A percentile compares a stretch with the other conserved stretches of the same genome.
These are phyloP conservation scores for Vandiemenella viatica DNA, from an alignment of 2,888 invertebrate species.

Conservation along the genomic window DNA sequence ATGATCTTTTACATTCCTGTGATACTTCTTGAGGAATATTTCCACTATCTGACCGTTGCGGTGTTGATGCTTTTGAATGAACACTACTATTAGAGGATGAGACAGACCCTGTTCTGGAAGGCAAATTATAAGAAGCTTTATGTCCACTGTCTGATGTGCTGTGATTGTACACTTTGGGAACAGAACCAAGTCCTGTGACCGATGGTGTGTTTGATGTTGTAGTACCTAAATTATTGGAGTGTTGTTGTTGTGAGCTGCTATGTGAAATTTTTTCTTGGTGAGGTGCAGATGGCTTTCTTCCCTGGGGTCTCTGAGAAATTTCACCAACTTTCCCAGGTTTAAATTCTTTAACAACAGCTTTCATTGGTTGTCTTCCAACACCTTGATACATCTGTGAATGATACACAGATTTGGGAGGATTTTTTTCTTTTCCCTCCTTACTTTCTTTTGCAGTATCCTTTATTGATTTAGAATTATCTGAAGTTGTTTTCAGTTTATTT, in stretches of 20 bases:
- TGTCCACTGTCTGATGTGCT: neutral
- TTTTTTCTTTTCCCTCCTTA: neutral
- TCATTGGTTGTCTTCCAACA: slow-evolving; percentile 1
- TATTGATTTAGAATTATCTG: too few species aligned
- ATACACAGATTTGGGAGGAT: neutral
- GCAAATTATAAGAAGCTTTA: neutral
- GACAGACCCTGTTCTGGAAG: neutral
- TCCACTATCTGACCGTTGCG: slow-evolving; percentile 14
- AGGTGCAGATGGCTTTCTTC: too few species aligned
- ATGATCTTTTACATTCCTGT: neutral
- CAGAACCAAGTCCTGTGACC: neutral
- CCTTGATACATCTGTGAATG: neutral
- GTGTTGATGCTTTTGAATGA: slow-evolving; percentile 6
- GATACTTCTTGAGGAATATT: neutral
- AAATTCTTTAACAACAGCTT: slow-evolving; percentile 9
- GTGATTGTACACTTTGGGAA: neutral
- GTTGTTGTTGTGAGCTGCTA: neutral
- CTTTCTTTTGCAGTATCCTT: neutral
- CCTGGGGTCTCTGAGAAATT: slow-evolving; percentile 1
- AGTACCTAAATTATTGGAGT: neutral
- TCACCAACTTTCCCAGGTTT: slow-evolving; percentile 10
- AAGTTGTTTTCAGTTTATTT: neutral
- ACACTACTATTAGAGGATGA: slow-evolving; percentile 5
- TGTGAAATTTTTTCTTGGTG: neutral
- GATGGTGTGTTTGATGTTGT: neutral